A percentile compares a stretch with the other conserved stretches of the same genome.
These are phyloP conservation scores for Sitta carolinensis DNA, from an alignment of 2,797 vertebrate species.

Conservation along the genomic window DNA sequence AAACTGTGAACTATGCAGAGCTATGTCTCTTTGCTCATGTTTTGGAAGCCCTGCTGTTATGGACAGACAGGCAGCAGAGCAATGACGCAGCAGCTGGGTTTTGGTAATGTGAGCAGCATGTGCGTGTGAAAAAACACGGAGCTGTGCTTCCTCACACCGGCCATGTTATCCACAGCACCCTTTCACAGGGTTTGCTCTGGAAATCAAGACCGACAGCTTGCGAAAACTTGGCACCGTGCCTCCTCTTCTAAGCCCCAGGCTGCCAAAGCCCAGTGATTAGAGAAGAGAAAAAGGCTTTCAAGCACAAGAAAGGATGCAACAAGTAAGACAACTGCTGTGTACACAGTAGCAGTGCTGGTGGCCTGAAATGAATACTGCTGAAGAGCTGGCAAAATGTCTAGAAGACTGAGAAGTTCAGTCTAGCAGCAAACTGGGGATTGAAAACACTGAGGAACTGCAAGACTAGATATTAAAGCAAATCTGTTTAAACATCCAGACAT, in stretches of 20 bases:
- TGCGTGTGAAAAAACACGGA: neutral
- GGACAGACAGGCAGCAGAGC: neutral
- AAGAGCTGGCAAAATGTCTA: neutral
- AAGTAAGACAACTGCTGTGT: neutral
- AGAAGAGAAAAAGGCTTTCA: neutral
- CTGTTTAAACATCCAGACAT: neutral
- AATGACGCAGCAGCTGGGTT: neutral
- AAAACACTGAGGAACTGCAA: neutral
- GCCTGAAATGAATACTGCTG: neutral
- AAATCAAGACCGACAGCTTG: neutral
- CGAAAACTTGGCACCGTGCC: neutral
- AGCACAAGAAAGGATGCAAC: neutral
- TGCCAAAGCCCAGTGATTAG: neutral
- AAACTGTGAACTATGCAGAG: neutral
- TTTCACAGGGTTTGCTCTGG: neutral
- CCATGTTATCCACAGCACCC: neutral
- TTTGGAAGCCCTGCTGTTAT: rapidly evolving
- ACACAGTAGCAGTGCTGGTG: neutral
- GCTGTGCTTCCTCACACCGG: neutral
- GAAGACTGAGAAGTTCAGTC: neutral
- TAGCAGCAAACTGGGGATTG: neutral
- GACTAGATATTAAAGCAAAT: neutral
- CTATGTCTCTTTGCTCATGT: rapidly evolving
- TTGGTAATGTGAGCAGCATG: neutral
- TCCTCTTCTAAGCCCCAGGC: neutral